Evolutionary conservation across 2,113 vertebrate species (phyloP).

Genomic region (Oncorhynchus mykiss): DNA sequence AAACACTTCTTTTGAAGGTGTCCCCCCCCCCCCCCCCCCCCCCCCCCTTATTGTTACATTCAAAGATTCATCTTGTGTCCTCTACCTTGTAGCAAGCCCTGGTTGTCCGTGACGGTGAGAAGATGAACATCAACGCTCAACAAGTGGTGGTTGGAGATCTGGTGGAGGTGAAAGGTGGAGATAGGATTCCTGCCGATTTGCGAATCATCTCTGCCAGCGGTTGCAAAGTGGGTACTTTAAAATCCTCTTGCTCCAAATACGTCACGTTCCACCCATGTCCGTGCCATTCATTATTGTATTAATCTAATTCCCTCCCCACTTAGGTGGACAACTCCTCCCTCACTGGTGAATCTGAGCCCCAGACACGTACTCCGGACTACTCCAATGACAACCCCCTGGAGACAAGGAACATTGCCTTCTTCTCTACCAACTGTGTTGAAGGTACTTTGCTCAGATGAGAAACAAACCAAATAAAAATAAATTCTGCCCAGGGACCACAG

Average conservation of each 20-base stretch:
- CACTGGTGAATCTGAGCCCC: constrained; percentile 91
- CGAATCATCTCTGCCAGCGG: constrained; percentile 92
- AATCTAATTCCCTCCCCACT: neutral
- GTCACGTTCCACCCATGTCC: neutral
- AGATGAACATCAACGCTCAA: constrained; percentile 90
- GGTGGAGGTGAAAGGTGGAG: constrained; percentile 95
- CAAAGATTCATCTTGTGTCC: neutral
- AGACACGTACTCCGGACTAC: constrained; percentile 90
- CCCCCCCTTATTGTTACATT: neutral
- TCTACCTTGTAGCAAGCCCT: constrained; percentile 87
- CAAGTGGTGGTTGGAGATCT: constrained; percentile 91
- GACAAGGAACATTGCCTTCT: constrained; percentile 94
- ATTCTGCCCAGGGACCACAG: too few species aligned
- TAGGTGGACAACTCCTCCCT: constrained; percentile 96
- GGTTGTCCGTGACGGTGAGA: constrained; percentile 92
- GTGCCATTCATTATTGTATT: neutral
- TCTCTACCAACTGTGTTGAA: constrained; percentile 97
- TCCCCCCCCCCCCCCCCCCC: too few species aligned
- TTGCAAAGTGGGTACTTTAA: constrained; percentile 81
- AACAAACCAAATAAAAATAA: neutral
- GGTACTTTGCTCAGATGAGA: constrained; percentile 70
- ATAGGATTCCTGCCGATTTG: constrained; percentile 94
- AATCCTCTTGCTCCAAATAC: neutral
- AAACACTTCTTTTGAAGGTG: neutral
- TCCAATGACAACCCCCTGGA: constrained; percentile 92